Evolutionary conservation across 1,140 invertebrate species (phyloP), one percentile per base, ranked within the genome.

Genomic region (Caenorhabditis remanei): DNA sequence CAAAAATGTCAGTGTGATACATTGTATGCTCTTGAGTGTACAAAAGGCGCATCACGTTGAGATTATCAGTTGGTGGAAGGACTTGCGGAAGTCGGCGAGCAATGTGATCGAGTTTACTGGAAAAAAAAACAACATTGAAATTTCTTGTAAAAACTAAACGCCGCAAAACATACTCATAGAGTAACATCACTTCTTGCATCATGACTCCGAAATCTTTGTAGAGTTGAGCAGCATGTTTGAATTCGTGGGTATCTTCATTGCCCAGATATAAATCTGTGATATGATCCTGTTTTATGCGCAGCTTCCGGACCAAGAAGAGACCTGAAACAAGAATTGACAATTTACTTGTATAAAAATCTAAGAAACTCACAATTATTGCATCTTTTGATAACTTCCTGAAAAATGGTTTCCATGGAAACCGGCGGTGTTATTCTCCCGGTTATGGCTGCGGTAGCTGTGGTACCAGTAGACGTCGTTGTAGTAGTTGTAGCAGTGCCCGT

Each of bases 11-110:
- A 2, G 19, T 53, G 46, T 79, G 71, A 6, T 46, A 48, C 71
- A 79, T 79, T 8, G 71, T 79, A 43, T 79, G 71, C 46, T 79
- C 71, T 24, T 79, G 71, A 14, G 46, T 53, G 21, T 79, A 79
- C 21, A 79, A 32, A 13, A 46, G 21, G 11, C 71, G 71, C 71
- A 79, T 79, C 46, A 50, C 5, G 14, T 50, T 53, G n/a, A 79
- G 14, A 24, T 11, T 53, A 11, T 79, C 71, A 50, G 40, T 79
- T 79, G 43, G 71, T 24, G 71, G 71, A 14, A 50, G 6, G 19
- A 24, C 71, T 53, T 32, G 24, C 11, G 71, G 71, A 8, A 79
- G 46, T 2, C n/a, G 46, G 11, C n/a, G n/a, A 24, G 46, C 6
- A 13, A 79, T 79, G 7, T 50, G 4, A 14, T 79, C 46, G 19